A percentile compares a stretch with the other conserved stretches of the same genome.
Evolutionary conservation across 2,113 vertebrate species (phyloP).

Genomic region (Anoplopoma fimbria): DNA sequence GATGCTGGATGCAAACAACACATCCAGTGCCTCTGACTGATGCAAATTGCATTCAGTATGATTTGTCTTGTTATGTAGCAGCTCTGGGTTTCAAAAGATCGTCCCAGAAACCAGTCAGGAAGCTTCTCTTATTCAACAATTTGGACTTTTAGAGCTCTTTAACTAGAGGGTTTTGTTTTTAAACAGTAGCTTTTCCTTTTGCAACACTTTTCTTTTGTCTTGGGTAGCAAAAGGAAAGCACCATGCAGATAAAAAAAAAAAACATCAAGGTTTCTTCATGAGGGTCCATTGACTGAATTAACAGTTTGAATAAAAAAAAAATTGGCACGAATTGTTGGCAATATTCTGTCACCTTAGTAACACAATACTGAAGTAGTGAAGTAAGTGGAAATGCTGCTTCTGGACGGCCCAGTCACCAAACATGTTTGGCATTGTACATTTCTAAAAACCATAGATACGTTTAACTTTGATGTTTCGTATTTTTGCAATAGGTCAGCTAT

Average conservation of each 20-base stretch:
- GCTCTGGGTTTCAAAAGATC: constrained; percentile 33
- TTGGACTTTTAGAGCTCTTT: constrained; percentile 44
- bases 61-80: constrained; percentile 43
- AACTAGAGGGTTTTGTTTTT: constrained; percentile 21
- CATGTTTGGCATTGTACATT: not conserved
- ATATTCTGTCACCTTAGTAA: not conserved
- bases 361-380: not conserved
- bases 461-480: too few species aligned
- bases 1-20: constrained; percentile 43
- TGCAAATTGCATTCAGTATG: constrained; percentile 36
- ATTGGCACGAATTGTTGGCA: not conserved
- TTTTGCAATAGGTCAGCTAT: not conserved
- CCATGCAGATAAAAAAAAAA: not conserved
- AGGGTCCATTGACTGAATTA: constrained; percentile 29
- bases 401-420: not conserved
- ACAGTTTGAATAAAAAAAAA: constrained; percentile 18
- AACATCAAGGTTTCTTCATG: not conserved
- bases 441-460: not conserved
- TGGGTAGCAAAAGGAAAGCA: not conserved
- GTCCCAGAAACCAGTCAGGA: constrained; percentile 26
- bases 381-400: not conserved
- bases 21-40: constrained; percentile 25
- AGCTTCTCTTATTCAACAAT: constrained; percentile 15
- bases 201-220: not conserved
- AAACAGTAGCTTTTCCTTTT: not conserved